Evolutionary conservation across 2,797 vertebrate species (phyloP).

Genomic region (Gobionotothen gibberifrons): DNA sequence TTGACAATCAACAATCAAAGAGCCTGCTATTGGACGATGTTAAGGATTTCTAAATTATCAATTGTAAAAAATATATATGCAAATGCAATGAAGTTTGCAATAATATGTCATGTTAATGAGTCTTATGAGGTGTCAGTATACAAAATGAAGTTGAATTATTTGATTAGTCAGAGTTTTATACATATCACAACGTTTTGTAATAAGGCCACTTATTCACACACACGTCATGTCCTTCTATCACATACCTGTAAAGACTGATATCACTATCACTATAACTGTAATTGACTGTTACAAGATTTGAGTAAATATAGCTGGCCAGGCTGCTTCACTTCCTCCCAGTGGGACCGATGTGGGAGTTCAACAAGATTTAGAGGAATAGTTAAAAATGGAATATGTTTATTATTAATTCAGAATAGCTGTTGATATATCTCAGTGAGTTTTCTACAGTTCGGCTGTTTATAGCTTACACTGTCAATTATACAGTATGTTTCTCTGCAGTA

Average conservation of each 20-base stretch:
- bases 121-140: not conserved
- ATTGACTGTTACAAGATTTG: constrained; percentile 32
- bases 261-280: constrained; percentile 5
- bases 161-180: not conserved
- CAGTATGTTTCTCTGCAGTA: not conserved
- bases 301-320: constrained; percentile 51
- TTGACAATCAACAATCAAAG: not conserved
- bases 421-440: constrained; percentile 53
- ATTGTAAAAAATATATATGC: not conserved
- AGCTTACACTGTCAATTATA: not conserved
- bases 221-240: constrained; percentile 4
- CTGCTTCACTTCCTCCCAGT: constrained; percentile 61
- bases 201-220: no score
- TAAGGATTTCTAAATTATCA: not conserved
- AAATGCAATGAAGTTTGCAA: not conserved
- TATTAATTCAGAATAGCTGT: constrained; percentile 60
- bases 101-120: not conserved
- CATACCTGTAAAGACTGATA: constrained; percentile 2
- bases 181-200: no score
- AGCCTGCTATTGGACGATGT: not conserved
- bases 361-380: constrained; percentile 45
- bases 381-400: constrained; percentile 57
- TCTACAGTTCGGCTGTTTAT: constrained; percentile 40
- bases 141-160: not conserved
- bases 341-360: constrained; percentile 64